Conservation (phyloP, 1,140 invertebrate genomes). For the Trachymyrmex septentrionalis region DNA sequence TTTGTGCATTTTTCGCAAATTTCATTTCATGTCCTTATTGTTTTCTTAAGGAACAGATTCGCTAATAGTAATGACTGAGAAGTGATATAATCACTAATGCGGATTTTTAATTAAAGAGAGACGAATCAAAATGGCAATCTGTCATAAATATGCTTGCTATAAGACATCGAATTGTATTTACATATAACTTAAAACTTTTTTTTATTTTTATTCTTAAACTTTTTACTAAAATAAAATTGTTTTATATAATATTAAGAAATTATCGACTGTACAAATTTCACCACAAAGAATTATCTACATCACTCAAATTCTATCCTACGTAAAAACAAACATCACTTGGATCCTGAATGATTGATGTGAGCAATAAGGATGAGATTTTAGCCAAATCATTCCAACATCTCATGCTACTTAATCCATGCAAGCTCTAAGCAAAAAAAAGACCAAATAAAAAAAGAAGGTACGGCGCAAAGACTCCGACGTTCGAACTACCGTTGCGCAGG, state of each 20-base stretch:
- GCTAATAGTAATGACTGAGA: not conserved
- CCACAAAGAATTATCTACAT: conserved; percentile 11
- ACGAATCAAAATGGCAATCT: not conserved
- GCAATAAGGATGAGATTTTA: conserved; percentile 35
- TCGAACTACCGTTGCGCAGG: conserved; percentile 58
- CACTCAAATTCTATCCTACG: conserved; percentile 56
- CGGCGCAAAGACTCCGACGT: conserved; percentile 73
- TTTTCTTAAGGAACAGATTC: not conserved
- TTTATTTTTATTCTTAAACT: not conserved
- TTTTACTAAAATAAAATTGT: not conserved
- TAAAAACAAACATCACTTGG: conserved; percentile 45
- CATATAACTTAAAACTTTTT: not conserved
- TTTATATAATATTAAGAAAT: not conserved
- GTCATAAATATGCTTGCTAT: conserved; percentile 2
- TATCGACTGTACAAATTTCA: not conserved
- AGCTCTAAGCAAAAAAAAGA: conserved; percentile 67
- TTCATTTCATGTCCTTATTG: not conserved
- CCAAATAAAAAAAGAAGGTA: conserved; percentile 66
- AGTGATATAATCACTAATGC: not conserved
- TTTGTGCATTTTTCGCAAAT: not conserved
- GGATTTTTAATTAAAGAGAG: not conserved
- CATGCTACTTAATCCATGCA: conserved; percentile 69
- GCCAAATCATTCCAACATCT: conserved; percentile 60
- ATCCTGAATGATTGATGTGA: conserved; percentile 36
- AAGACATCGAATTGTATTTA: not conserved